phyloP scores from a whole-genome alignment of 2,888 invertebrate genomes.

The Cosmia trapezina region DNA sequence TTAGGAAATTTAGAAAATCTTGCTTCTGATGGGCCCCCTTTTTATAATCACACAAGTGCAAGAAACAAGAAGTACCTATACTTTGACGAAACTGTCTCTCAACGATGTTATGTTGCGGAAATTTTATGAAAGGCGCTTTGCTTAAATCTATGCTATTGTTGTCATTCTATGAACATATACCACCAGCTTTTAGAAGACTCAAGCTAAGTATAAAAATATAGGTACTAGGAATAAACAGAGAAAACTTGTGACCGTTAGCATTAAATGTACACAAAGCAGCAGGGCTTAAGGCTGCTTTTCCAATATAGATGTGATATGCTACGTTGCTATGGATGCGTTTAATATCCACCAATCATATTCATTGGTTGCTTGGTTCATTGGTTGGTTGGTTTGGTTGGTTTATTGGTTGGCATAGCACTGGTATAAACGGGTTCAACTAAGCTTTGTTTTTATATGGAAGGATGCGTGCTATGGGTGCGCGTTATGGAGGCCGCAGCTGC shows the following conservation, averaged over 20 bases:
- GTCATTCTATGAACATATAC: background rate
- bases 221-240: background rate
- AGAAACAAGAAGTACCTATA: background rate
- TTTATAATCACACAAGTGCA: background rate
- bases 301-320: no score
- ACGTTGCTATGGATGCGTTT: no score
- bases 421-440: no score
- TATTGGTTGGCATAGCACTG: no score
- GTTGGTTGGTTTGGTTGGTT: no score
- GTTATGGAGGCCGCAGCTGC: no score
- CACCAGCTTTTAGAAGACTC: background rate
- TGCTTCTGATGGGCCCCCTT: no score
- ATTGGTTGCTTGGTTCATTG: no score
- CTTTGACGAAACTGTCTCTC: background rate
- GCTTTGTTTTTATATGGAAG: no score
- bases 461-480: no score
- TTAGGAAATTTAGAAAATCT: background rate
- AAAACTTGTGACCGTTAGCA: background rate
- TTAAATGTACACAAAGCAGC: constrained; percentile 17
- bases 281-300: no score
- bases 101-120: constrained; percentile 1
- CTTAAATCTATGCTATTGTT: background rate
- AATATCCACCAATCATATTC: no score
- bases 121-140: constrained; percentile 11
- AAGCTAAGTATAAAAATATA: background rate